phyloP scores from a whole-genome alignment of 2,888 invertebrate genomes.

The Andrena haemorrhoa region DNA sequence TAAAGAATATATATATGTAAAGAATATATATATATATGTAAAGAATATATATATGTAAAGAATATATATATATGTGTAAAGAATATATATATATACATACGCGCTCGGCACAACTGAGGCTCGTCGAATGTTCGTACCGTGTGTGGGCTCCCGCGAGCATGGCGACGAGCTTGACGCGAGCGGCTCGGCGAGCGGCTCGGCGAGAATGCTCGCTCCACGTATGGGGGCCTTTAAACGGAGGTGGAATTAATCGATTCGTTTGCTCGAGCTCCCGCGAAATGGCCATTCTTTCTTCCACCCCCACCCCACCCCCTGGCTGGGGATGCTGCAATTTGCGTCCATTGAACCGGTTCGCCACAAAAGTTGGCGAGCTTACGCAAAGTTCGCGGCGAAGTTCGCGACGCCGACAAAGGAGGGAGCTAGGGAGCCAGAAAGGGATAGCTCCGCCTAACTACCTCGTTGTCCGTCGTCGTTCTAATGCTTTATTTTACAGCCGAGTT shows the following conservation, averaged over 20 bases:
- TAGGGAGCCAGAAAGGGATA: not conserved
- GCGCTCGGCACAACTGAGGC: no score
- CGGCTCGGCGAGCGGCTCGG: no score
- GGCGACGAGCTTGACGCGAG: no score
- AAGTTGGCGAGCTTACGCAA: slow-evolving; percentile 76
- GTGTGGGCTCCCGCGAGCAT: no score
- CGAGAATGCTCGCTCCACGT: no score
- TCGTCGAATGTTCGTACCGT: no score
- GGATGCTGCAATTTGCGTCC: slow-evolving; percentile 75
- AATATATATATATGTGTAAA: no score
- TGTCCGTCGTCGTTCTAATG: slow-evolving; percentile 65
- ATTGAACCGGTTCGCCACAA: slow-evolving; percentile 74
- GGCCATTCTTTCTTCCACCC: slow-evolving; percentile 74
- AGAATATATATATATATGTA: no score
- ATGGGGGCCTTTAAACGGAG: no score
- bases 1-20: no score
- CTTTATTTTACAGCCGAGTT: slow-evolving; percentile 77
- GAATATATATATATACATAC: no score
- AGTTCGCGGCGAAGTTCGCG: slow-evolving; percentile 66
- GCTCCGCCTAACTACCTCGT: slow-evolving; percentile 66
- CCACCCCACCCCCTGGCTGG: not conserved
- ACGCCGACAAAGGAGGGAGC: not conserved
- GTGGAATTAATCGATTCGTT: slow-evolving; percentile 38
- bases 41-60: no score
- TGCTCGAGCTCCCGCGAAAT: slow-evolving; percentile 2